phyloP scores from a whole-genome alignment of 2,113 vertebrate genomes.

The Rhynchomys soricoides region DNA sequence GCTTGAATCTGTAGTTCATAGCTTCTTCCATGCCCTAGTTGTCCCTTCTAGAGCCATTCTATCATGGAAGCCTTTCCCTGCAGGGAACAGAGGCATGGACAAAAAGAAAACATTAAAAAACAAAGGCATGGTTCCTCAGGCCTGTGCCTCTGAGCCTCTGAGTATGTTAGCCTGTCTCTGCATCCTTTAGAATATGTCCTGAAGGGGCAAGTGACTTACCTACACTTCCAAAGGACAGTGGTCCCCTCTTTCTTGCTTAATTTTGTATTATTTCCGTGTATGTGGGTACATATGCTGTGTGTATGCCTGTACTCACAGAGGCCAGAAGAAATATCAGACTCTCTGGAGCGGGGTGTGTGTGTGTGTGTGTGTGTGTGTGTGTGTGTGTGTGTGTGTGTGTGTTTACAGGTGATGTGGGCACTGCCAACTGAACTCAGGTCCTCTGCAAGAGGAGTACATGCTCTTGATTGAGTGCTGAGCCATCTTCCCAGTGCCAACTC shows the following conservation, averaged over 20 bases:
- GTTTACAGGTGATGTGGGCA: too few relatives aligned
- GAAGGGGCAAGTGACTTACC: not conserved
- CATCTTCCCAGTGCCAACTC: not conserved
- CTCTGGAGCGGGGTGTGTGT: not conserved
- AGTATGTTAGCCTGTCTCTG: not conserved
- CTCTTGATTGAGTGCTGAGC: not conserved
- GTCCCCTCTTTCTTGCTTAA: not conserved
- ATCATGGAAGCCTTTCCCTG: not conserved
- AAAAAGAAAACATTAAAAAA: too few relatives aligned
- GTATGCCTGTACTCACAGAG: not conserved
- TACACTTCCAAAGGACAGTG: not conserved
- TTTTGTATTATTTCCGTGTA: not conserved
- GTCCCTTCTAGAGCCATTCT: not conserved
- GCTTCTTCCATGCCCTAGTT: not conserved
- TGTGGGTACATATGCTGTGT: not conserved
- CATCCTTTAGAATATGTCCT: not conserved
- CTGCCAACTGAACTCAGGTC: not conserved
- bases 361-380: too few relatives aligned
- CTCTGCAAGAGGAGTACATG: not conserved
- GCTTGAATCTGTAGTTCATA: not conserved
- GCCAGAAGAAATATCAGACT: not conserved
- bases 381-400: too few relatives aligned
- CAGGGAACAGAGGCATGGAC: not conserved
- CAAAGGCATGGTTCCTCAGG: fast-evolving
- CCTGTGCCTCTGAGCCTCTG: not conserved